Base-by-base conservation (phyloP, 2,888 invertebrate species). In the Branchipolynoe longqiensis region DNA sequence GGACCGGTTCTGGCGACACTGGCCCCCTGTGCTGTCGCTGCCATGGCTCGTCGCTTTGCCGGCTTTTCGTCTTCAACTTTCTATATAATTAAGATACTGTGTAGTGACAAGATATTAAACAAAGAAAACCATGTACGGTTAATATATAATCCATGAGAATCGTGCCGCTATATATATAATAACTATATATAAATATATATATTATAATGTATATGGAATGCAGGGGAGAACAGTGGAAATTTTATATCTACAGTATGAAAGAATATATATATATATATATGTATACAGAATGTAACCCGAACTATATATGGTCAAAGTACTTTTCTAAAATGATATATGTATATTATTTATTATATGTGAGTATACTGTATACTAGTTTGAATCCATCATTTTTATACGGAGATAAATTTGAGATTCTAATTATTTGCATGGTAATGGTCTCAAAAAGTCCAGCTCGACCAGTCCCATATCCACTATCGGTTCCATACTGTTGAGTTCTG, bases 311-410 rank as follows among this genome's bases (percentile, higher is more conserved):
- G 48, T 78, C 78, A 78, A 78, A 78, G 78, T 78, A 78, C 78
- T 78, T 78, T 78, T 78, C 78, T 78, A 78, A 78, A 69, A 69
- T 69, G 69, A 69, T 69, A 69, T 69, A 69, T 78, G 78, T 78
- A 54, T 78, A 78, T 78, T 48, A 78, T 78, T 78, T 78, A 41
- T 48, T 78, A 54, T 78, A 78, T 41, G 78, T 78, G 28, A 78
- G 78, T 78, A 48, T 78, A 78, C 54, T 69, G 69, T 69, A 69
- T 69, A 69, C 69, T 69, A 69, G 69, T 78, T 78, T 54, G 22
- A 41, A 78, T 54, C 48, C 54, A 78, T 41, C 41, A 78, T 78
- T 78, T 78, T 78, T 78, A 78, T 78, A 78, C 78, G 54, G 78
- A 54, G 78, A 78, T 54, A 78, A 78, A 48, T 41, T 78, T 41